Conservation (phyloP, 2,113 vertebrate species). For the Crypturellus undulatus region DNA sequence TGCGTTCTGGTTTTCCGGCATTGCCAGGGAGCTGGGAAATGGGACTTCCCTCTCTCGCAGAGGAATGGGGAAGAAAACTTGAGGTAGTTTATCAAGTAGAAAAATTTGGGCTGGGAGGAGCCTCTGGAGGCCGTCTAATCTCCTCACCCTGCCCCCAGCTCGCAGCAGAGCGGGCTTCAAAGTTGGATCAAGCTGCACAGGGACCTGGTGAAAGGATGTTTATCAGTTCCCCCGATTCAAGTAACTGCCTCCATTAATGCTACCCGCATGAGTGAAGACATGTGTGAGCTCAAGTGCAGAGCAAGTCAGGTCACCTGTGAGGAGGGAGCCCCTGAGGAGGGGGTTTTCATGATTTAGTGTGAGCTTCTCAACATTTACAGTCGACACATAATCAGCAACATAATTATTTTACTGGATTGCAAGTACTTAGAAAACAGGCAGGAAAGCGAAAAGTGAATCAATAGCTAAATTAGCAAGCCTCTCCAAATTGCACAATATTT, state of each 20-base stretch:
- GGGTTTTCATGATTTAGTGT: neutral
- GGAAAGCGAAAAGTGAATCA: neutral
- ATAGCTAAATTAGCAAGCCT: neutral
- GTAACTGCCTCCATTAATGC: neutral
- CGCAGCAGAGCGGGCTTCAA: neutral
- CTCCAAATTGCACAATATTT: slow-evolving; percentile 13
- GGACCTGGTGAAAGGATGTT: neutral
- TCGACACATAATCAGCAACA: neutral
- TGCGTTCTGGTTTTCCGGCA: neutral
- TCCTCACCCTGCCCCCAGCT: neutral
- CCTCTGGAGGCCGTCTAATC: neutral
- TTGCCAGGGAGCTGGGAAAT: neutral
- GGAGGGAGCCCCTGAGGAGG: neutral
- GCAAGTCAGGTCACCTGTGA: neutral
- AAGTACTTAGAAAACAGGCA: neutral
- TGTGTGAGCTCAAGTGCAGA: neutral
- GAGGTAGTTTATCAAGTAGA: neutral
- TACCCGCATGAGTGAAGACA: neutral
- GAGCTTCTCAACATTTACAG: neutral
- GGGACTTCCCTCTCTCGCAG: neutral
- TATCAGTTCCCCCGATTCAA: neutral
- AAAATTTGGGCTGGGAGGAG: neutral
- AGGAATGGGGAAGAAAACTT: neutral
- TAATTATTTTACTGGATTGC: neutral
- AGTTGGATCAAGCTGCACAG: neutral